Percentiles rank a stretch among this genome's conserved stretches.
Evolutionary conservation across 2,888 invertebrate genomes (phyloP).

Genomic region (Torymus texanus): DNA sequence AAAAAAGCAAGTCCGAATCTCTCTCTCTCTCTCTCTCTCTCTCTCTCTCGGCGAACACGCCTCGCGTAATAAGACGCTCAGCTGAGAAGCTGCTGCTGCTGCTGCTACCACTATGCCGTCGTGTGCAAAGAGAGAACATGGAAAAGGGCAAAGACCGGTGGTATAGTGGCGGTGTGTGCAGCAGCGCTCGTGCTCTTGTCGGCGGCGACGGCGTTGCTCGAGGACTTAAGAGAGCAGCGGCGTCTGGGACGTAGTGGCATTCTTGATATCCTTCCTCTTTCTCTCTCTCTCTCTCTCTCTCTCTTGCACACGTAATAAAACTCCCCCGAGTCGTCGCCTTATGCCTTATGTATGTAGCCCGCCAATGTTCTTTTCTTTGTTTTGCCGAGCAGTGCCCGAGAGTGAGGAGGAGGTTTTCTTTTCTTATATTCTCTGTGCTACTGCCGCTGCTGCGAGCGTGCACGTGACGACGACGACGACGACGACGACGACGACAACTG

Average conservation of each 20-base stretch:
- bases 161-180: not conserved
- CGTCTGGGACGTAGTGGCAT: constrained; percentile 31
- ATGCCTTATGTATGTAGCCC: not conserved
- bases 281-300: constrained; percentile 15
- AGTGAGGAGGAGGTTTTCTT: not conserved
- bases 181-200: too few species aligned
- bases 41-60: too few species aligned
- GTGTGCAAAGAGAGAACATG: constrained; percentile 42
- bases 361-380: constrained; percentile 12
- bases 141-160: constrained; percentile 49
- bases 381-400: not conserved
- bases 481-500: too few species aligned
- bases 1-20: constrained; percentile 1
- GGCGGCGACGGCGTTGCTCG: constrained; percentile 25
- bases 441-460: too few species aligned
- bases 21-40: too few species aligned
- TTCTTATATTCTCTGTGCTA: not conserved
- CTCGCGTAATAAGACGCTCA: constrained; percentile 4
- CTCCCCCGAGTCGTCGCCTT: not conserved
- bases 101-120: not conserved
- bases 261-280: constrained; percentile 39
- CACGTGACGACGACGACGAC: too few species aligned
- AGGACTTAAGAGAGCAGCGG: constrained; percentile 49
- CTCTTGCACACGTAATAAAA: constrained; percentile 2
- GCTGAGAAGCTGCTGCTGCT: not conserved